Percentiles rank a stretch among this genome's conserved stretches.
phyloP scores from a whole-genome alignment of 2,113 vertebrate species.

The Miniopterus natalensis region DNA sequence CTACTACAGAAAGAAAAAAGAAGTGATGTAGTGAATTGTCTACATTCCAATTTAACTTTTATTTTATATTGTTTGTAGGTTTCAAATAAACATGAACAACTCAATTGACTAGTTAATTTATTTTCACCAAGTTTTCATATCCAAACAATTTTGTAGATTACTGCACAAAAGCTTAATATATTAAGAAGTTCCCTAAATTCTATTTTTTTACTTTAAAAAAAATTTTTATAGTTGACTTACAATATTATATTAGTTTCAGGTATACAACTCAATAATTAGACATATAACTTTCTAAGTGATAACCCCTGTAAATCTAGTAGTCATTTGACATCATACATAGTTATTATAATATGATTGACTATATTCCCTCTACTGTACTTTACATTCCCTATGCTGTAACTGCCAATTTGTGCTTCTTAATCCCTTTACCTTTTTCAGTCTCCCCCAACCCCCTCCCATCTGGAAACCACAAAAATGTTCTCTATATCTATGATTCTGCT shows the following conservation, averaged over 20 bases:
- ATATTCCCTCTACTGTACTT: not conserved
- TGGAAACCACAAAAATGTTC: not conserved
- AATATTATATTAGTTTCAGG: not conserved
- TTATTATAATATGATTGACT: not conserved
- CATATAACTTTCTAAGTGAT: not conserved
- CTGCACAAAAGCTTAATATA: not conserved
- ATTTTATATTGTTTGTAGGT: conserved; percentile 1
- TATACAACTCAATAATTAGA: not conserved
- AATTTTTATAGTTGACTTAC: not conserved
- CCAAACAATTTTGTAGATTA: not conserved
- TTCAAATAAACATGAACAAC: not conserved
- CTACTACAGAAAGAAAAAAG: not conserved
- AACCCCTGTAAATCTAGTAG: not conserved
- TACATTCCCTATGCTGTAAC: not conserved
- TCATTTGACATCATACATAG: not conserved
- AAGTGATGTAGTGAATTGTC: not conserved
- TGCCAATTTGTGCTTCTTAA: not conserved
- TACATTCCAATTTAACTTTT: not conserved
- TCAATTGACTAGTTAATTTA: not conserved
- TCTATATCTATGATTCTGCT: not conserved
- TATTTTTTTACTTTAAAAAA: not conserved
- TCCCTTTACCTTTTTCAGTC: not conserved
- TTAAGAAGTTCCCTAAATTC: not conserved
- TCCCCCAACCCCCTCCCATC: not conserved
- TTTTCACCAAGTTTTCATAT: not conserved